phyloP scores from a whole-genome alignment of 1,140 invertebrate genomes.

The Odontomachus brunneus region DNA sequence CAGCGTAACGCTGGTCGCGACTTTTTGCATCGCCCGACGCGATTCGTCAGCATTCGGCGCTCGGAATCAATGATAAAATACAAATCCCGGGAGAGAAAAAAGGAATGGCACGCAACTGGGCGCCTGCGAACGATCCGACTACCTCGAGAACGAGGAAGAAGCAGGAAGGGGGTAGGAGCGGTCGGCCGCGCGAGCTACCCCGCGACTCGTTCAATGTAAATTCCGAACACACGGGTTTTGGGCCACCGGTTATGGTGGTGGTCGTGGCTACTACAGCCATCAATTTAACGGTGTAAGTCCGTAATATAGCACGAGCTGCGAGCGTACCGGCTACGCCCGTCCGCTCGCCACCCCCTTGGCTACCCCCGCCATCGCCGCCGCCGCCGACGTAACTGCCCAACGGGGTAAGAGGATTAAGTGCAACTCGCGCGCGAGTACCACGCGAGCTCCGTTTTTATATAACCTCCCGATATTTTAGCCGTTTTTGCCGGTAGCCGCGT shows the following conservation, averaged over 20 bases:
- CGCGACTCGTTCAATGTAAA: slow-evolving; percentile 67
- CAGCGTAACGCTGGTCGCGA: too few relatives aligned
- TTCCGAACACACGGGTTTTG: slow-evolving; percentile 70
- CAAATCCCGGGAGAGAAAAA: slow-evolving; percentile 53
- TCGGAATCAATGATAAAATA: slow-evolving; percentile 55
- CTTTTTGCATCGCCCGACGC: not conserved
- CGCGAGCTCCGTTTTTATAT: slow-evolving; percentile 68
- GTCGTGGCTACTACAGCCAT: slow-evolving; percentile 65
- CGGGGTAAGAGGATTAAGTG: slow-evolving; percentile 73
- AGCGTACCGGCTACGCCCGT: slow-evolving; percentile 1
- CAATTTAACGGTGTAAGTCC: slow-evolving; percentile 74
- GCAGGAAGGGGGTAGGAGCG: not conserved
- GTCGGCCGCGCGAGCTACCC: slow-evolving; percentile 21
- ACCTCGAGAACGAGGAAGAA: slow-evolving; percentile 21
- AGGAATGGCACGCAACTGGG: slow-evolving; percentile 17
- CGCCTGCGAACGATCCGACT: slow-evolving; percentile 3
- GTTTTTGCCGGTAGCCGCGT: slow-evolving; percentile 66
- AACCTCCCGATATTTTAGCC: slow-evolving; percentile 70
- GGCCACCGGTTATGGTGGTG: slow-evolving; percentile 54
- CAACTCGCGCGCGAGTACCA: slow-evolving; percentile 59
- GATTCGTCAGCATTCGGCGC: slow-evolving; percentile 31
- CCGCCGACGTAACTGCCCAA: slow-evolving; percentile 60
- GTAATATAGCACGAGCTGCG: slow-evolving; percentile 70
- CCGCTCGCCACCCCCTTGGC: not conserved
- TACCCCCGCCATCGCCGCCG: too few relatives aligned